Evolutionary conservation across 2,797 vertebrate species (phyloP), one percentile per base, ranked within the genome.

Genomic region (Coregonus suidteri): DNA sequence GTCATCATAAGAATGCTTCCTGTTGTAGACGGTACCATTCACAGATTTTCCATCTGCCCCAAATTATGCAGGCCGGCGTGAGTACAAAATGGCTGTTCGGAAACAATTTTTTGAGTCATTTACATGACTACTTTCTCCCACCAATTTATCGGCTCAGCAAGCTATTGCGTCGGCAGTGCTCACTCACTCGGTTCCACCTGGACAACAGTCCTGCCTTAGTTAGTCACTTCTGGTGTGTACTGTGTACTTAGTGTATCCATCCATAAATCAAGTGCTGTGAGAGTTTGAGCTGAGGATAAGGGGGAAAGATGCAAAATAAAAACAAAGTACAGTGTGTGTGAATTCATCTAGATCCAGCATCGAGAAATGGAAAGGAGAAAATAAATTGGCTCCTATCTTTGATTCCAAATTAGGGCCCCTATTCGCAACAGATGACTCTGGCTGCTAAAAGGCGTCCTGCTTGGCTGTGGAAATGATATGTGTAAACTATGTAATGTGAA

Each of bases 401-500:
- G 31, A 88, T 89, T 90, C 79, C 79, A 83, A 90, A 91, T 91
- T 86, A 89, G 86, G 82, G 34, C 34, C 14, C 73, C 86, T 82
- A 77, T 91, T 91, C 64, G 37, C 89, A 88, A 83, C 88, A 92
- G 89, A 91, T 81, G 90, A 90, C 83, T 76, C 81, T 90, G 90
- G 91, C 91, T 86, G 89, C 90, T 90, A 91, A 91, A 90, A 89
- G 79, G 73, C 81, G 74, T 90, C 87, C 77, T 31, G 89, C 90
- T 93, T 91, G 87, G 77, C 92, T 89, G 83, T 94, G 93, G 94
- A 96, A 95, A 94, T 94, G 93, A 94, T 96, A 95, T 93, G 94
- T 93, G 93, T 96, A 94, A 94, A 94, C 94, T 93, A 95, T 94
- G 91, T 93, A 94, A 95, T 95, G 93, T 13, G 84, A 93, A 92